These are phyloP conservation scores for Caracal caracal DNA, from an alignment of 2,113 vertebrate genomes.

Conservation along the genomic window DNA sequence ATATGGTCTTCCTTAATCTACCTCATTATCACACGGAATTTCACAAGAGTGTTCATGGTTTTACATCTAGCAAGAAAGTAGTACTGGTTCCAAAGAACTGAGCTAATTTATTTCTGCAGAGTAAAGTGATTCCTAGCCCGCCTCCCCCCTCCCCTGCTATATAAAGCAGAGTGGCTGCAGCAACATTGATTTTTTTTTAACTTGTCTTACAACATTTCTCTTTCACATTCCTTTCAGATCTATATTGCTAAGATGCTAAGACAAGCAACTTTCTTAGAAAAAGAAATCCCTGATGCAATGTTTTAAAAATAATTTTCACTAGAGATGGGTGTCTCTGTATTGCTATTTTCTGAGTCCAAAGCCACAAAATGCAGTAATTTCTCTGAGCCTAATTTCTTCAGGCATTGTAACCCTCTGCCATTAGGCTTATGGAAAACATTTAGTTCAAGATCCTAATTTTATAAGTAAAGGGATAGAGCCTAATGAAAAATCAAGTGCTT, in stretches of 20 bases:
- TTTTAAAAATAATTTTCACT: conserved; percentile 49
- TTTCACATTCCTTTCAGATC: conserved; percentile 63
- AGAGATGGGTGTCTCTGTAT: background rate
- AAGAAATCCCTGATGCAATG: conserved; percentile 42
- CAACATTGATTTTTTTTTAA: conserved; percentile 57
- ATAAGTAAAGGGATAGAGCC: background rate
- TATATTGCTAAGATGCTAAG: conserved; percentile 67
- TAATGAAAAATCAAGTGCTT: background rate
- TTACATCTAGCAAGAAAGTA: conserved; percentile 38
- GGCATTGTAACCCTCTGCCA: background rate
- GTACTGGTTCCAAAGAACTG: background rate
- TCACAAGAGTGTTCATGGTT: conserved; percentile 20
- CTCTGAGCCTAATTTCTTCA: background rate
- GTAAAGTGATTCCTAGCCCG: background rate
- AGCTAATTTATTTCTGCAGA: conserved; percentile 35
- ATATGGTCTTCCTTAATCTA: background rate
- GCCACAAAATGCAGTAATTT: background rate
- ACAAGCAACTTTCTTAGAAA: conserved; percentile 50
- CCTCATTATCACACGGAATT: background rate
- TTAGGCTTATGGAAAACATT: background rate
- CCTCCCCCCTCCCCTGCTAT: background rate
- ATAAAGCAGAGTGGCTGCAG: background rate
- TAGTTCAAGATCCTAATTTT: background rate
- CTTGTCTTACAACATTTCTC: conserved; percentile 48
- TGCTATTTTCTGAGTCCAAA: conserved; percentile 43